phyloP scores from a whole-genome alignment of 2,113 vertebrate species.

The Ceyx melanurus region DNA sequence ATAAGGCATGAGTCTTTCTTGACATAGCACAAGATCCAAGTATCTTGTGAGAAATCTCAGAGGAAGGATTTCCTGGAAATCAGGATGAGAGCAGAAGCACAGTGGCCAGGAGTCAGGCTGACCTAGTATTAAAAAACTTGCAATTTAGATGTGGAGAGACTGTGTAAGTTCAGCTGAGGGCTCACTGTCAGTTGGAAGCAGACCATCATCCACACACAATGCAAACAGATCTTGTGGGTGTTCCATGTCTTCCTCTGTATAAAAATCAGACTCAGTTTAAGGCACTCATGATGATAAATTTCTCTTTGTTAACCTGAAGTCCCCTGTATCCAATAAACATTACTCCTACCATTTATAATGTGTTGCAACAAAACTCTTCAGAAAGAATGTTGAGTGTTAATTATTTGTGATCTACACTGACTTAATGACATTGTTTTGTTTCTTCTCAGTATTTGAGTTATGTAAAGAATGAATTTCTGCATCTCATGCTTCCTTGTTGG shows the following conservation, averaged over 20 bases:
- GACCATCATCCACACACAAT: background rate
- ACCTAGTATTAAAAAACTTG: background rate
- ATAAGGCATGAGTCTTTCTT: background rate
- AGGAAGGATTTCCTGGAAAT: constrained; percentile 1
- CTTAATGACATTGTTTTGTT: background rate
- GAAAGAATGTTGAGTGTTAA: background rate
- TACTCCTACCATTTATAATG: background rate
- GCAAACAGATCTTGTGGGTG: background rate
- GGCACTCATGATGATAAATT: background rate
- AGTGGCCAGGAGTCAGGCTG: background rate
- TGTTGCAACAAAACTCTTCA: background rate
- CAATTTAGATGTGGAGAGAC: background rate
- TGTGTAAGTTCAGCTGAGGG: background rate
- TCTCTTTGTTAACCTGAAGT: background rate
- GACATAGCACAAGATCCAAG: background rate
- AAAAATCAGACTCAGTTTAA: background rate
- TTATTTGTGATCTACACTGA: background rate
- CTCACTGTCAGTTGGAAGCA: background rate
- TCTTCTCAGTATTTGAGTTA: background rate
- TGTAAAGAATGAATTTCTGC: background rate
- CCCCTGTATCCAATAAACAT: background rate
- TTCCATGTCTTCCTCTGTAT: background rate
- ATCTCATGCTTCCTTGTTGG: background rate
- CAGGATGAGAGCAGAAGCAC: background rate
- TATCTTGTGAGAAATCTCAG: background rate